Percentiles rank a stretch among this genome's conserved stretches.
Conservation (phyloP, 1,140 invertebrate species). For the Formica exsecta region DNA sequence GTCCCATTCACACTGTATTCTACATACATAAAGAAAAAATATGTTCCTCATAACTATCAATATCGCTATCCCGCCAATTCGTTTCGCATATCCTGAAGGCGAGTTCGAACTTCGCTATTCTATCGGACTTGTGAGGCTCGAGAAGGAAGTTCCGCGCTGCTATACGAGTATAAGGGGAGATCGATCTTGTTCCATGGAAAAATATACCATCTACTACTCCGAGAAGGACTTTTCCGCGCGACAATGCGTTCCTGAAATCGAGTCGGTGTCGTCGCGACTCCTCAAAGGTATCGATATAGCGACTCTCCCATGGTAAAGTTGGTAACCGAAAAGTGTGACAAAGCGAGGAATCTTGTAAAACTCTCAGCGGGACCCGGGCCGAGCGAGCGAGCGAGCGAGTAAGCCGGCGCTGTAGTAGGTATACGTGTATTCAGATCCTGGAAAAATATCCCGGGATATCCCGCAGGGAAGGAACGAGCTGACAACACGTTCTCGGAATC, state of each 20-base stretch:
- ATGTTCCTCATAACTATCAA: constrained; percentile 4
- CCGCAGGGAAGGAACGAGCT: constrained; percentile 56
- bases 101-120: constrained; percentile 7
- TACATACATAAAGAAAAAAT: neutral
- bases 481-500: constrained; percentile 69
- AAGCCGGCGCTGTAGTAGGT: constrained; percentile 19
- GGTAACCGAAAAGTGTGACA: constrained; percentile 71
- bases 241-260: constrained; percentile 63
- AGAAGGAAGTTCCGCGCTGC: neutral
- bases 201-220: constrained; percentile 22
- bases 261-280: constrained; percentile 52
- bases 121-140: neutral
- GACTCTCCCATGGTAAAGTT: constrained; percentile 56
- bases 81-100: neutral
- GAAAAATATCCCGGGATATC: constrained; percentile 66
- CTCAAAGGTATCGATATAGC: constrained; percentile 64
- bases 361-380: constrained; percentile 51
- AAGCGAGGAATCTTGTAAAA: constrained; percentile 70
- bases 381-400: neutral
- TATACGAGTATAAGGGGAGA: neutral
- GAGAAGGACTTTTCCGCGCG: constrained; percentile 23
- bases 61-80: neutral
- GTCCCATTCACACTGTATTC: neutral
- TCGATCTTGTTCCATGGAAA: constrained; percentile 42
- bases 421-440: constrained; percentile 69